Percentiles rank a stretch among this genome's conserved stretches.
phyloP scores from a whole-genome alignment of 2,797 vertebrate genomes.

The Acrossocheilus wenchowensis region DNA sequence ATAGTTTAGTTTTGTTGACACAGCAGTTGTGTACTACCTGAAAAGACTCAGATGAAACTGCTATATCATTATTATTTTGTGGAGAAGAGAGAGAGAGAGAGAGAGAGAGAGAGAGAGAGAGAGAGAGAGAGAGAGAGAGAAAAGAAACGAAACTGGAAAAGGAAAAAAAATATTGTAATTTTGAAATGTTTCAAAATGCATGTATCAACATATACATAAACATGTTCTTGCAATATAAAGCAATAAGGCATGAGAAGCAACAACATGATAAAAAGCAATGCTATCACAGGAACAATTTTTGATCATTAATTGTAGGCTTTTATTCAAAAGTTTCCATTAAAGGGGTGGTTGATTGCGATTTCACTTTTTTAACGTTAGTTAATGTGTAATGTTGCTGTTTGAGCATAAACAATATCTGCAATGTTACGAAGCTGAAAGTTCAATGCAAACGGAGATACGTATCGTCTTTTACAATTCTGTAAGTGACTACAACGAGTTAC shows the following conservation, averaged over 20 bases:
- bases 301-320: background rate
- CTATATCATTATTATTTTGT: slow-evolving; percentile 58
- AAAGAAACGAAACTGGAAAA: too few species aligned
- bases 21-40: slow-evolving; percentile 60
- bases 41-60: slow-evolving; percentile 61
- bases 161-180: background rate
- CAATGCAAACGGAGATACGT: too few species aligned
- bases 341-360: too few species aligned
- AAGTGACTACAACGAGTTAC: too few species aligned
- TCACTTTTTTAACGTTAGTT: too few species aligned
- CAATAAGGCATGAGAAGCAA: background rate
- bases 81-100: background rate
- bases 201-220: background rate
- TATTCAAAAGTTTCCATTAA: background rate
- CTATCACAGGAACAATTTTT: background rate
- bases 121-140: too few species aligned
- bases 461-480: too few species aligned
- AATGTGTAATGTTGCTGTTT: too few species aligned
- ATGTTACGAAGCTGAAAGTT: too few species aligned
- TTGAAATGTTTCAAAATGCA: background rate
- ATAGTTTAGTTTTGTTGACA: slow-evolving; percentile 64
- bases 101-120: too few species aligned
- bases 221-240: background rate
- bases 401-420: too few species aligned
- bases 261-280: background rate